phyloP scores from a whole-genome alignment of 2,888 invertebrate genomes.

The Vannuccia rotundouncinata region DNA sequence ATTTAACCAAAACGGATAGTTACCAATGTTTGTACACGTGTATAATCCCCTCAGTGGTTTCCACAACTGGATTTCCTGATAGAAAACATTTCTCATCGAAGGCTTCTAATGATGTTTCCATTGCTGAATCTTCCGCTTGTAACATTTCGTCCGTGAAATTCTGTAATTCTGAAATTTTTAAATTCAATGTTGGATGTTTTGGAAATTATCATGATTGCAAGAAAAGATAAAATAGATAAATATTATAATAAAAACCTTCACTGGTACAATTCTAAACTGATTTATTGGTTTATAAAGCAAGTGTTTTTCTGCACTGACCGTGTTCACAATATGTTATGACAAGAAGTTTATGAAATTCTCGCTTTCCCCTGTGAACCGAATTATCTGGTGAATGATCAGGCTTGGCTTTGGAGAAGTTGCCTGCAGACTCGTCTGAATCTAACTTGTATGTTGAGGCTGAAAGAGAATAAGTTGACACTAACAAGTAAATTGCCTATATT shows the following conservation, averaged over 20 bases:
- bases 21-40: constrained; percentile 5
- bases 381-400: not conserved
- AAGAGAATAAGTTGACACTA: no score
- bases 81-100: not conserved
- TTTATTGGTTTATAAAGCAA: no score
- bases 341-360: not conserved
- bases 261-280: no score
- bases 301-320: no score
- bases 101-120: not conserved
- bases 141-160: constrained; percentile 1
- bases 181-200: not conserved
- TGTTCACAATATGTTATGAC: not conserved
- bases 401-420: not conserved
- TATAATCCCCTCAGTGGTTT: not conserved
- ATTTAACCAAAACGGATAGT: no score
- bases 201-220: not conserved
- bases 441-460: constrained; percentile 1
- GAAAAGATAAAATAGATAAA: not conserved
- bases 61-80: constrained; percentile 2
- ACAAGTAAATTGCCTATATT: no score
- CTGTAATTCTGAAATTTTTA: not conserved
- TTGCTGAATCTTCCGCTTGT: not conserved
- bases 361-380: not conserved
- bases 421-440: not conserved
- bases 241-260: not conserved